Base-by-base conservation (phyloP, 2,113 vertebrate species). In the Tinamus guttatus region DNA sequence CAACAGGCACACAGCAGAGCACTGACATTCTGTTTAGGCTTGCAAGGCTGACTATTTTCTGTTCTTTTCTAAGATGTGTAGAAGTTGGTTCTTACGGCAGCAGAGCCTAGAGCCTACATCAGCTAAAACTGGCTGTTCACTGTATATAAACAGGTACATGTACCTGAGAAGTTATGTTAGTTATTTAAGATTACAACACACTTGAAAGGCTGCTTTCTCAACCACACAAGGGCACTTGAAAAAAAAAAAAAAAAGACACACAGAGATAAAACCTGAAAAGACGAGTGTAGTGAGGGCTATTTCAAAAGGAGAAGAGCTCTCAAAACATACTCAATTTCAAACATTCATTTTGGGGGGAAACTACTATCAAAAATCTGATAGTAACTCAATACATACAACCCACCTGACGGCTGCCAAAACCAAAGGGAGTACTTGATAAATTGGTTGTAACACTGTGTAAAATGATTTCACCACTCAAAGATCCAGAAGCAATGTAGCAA, bases 361-460 rank as follows among this genome's bases (percentile, higher is more conserved):
- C 17, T 6, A 10, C 54, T n/a, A n/a, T 58, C 28, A 30, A 58
- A 17, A 25, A 85, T 7, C 28, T 27, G 45, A 83, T 85, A 93
- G 62, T 24, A 89, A 27, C 7, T 87, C 36, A 54, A 38, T 43
- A 75, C 2, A 40, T 32, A 89, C 7, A 96, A 82, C 95, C 73
- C 92, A 99, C 99, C 98, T 99, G 99, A 90, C 96, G 98, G 97
- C 96, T 98, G 54, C 98, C 99, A 60, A 99, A 98, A n/a, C 99
- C 99, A 89, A 99, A 99, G 27, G 99, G 98, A 93, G 98, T 98
- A 95, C 98, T 98, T 85, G 99, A 99, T 75, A 99, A 97, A 97
- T 99, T 99, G 85, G 99, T 99, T 83, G 98, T 99, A 92, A 99
- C 94, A 79, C 98, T 99, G 97, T 99, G 98, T 34, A 99, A 97